These are phyloP conservation scores for Triplophysa dalaica DNA, from an alignment of 2,113 vertebrate genomes.

Conservation along the genomic window DNA sequence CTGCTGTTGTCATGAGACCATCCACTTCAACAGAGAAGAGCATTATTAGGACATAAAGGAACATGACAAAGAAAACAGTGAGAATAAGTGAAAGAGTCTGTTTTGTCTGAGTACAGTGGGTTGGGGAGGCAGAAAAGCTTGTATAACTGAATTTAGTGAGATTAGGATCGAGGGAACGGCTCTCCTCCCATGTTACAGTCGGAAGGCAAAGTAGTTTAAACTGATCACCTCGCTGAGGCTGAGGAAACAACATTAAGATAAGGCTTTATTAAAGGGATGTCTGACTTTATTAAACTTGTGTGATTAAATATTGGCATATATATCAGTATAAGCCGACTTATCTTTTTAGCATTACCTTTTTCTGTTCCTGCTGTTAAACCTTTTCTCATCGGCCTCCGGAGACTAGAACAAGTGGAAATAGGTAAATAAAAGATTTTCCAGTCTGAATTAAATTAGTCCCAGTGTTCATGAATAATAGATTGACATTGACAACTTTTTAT, in stretches of 20 bases:
- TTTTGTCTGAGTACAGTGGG: slow-evolving; percentile 13
- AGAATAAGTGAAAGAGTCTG: slow-evolving; percentile 47
- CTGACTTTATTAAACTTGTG: neutral
- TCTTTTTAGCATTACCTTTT: neutral
- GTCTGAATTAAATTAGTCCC: neutral
- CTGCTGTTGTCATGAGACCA: slow-evolving; percentile 42
- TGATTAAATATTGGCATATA: slow-evolving; percentile 13
- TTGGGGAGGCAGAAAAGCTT: slow-evolving; percentile 31
- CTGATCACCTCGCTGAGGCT: slow-evolving; percentile 34
- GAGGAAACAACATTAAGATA: slow-evolving; percentile 13
- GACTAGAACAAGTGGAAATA: neutral
- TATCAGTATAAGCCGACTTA: neutral
- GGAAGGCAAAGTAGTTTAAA: slow-evolving; percentile 41
- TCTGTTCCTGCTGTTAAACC: neutral
- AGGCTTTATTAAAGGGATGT: slow-evolving; percentile 25
- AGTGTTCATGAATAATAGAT: neutral
- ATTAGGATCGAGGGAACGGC: slow-evolving; percentile 54
- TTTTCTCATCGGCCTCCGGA: neutral
- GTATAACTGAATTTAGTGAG: slow-evolving; percentile 50
- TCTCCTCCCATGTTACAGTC: slow-evolving; percentile 37
- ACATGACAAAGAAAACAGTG: slow-evolving; percentile 16
- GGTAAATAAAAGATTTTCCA: neutral
- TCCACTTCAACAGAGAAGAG: slow-evolving; percentile 30
- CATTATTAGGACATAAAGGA: slow-evolving; percentile 49
- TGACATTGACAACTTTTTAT: neutral